These are phyloP conservation scores for Heptranchias perlo DNA, from an alignment of 2,113 vertebrate genomes.

Conservation along the genomic window DNA sequence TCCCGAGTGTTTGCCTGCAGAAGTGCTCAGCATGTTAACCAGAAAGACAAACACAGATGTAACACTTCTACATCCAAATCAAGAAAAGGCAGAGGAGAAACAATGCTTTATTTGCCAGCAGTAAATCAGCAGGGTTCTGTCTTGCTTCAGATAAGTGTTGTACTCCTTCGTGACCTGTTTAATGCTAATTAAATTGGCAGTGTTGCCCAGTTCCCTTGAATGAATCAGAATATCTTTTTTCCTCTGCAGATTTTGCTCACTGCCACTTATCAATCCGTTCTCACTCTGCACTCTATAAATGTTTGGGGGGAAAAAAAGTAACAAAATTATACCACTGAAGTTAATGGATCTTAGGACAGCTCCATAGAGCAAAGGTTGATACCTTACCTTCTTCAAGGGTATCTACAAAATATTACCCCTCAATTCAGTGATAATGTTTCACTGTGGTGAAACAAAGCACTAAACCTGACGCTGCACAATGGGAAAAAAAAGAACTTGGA, in stretches of 20 bases:
- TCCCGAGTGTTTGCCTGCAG: background rate
- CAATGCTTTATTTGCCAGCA: constrained; percentile 22
- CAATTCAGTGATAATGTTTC: background rate
- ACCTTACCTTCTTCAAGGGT: background rate
- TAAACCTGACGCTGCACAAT: background rate
- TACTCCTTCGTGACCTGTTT: constrained; percentile 33
- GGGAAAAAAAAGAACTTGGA: background rate
- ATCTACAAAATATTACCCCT: background rate
- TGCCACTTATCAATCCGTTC: constrained; percentile 19
- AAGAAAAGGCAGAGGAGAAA: constrained; percentile 26
- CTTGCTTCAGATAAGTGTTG: constrained; percentile 31
- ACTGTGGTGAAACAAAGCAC: background rate
- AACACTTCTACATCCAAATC: constrained; percentile 21
- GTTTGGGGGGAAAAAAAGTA: background rate
- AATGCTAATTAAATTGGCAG: constrained; percentile 35
- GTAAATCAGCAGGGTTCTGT: constrained; percentile 34
- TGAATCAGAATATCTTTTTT: constrained; percentile 4
- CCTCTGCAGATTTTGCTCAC: background rate
- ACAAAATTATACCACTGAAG: background rate
- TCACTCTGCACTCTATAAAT: background rate
- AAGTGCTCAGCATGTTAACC: background rate
- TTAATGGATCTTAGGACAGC: background rate
- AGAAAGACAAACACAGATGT: constrained; percentile 15
- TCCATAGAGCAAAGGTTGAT: background rate
- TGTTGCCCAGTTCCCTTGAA: constrained; percentile 17